A percentile compares a stretch with the other conserved stretches of the same genome.
These are phyloP conservation scores for Microcebus tavaratra DNA, from an alignment of 2,113 vertebrate species.

Conservation along the genomic window DNA sequence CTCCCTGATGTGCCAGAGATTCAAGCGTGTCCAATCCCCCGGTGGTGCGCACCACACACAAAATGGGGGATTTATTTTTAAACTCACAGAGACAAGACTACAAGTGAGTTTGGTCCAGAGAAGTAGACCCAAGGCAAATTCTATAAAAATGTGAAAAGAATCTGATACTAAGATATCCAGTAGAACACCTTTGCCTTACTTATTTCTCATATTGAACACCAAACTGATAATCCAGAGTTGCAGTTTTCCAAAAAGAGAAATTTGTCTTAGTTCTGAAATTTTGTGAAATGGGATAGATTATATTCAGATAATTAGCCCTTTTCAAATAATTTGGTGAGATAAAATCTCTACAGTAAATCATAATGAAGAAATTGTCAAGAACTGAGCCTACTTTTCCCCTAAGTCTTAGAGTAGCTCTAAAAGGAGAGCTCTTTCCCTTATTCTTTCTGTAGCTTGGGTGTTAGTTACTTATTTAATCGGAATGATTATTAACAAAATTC, in stretches of 20 bases:
- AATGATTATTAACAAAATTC: background rate
- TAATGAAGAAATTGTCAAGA: background rate
- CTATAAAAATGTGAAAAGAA: background rate
- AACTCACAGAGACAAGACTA: background rate
- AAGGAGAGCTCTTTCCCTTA: background rate
- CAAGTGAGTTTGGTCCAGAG: background rate
- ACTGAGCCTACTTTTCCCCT: background rate
- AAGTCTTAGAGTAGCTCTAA: background rate
- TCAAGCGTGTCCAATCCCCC: too few species aligned
- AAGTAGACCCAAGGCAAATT: background rate
- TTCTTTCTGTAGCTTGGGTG: background rate
- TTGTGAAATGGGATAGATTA: background rate
- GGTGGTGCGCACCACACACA: too few species aligned
- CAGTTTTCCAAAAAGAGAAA: background rate
- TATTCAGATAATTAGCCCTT: background rate
- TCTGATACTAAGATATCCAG: background rate
- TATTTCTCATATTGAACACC: background rate
- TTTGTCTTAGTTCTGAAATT: background rate
- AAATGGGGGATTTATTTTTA: background rate
- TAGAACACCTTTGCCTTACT: background rate
- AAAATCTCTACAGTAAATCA: background rate
- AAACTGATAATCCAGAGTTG: background rate
- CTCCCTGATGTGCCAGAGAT: too few species aligned
- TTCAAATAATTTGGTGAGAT: background rate
- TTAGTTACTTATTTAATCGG: background rate